Percentiles rank a stretch among this genome's conserved stretches.
These are phyloP conservation scores for Paramuricea clavata DNA, from an alignment of 92 coral and sea anemone species.

Conservation along the genomic window DNA sequence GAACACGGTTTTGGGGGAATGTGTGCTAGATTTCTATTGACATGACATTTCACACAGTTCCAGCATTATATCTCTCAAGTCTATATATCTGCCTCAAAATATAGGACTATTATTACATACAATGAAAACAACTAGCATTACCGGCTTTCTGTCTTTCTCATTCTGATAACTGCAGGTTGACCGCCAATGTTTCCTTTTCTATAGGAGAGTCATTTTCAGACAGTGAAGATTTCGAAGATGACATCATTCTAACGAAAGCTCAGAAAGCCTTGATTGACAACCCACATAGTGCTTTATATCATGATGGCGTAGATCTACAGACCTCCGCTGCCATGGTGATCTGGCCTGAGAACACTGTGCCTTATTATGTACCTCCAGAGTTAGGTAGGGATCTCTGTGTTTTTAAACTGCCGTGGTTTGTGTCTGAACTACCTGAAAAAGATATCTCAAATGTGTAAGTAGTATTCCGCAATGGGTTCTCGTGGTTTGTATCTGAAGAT, in stretches of 20 bases:
- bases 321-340: constrained; percentile 64
- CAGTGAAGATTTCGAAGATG: constrained; percentile 88
- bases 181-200: not conserved
- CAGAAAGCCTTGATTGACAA: constrained; percentile 75
- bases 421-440: too few relatives aligned
- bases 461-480: too few relatives aligned
- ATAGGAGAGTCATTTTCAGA: constrained; percentile 68
- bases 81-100: too few relatives aligned
- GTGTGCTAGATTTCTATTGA: too few relatives aligned
- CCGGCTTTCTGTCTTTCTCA: too few relatives aligned
- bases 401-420: too few relatives aligned
- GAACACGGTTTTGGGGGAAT: too few relatives aligned
- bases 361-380: constrained; percentile 84
- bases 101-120: not conserved
- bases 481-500: too few relatives aligned
- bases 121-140: too few relatives aligned
- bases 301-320: constrained; percentile 57
- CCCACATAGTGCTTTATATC: constrained; percentile 63
- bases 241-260: constrained; percentile 83
- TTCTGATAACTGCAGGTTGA: not conserved
- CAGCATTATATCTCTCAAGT: too few relatives aligned
- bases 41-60: too few relatives aligned
- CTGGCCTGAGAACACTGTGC: constrained; percentile 90
- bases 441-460: too few relatives aligned
- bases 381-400: constrained; percentile 65